Conservation (phyloP, 2,797 vertebrate genomes). For the Pipistrellus pipistrellus region DNA sequence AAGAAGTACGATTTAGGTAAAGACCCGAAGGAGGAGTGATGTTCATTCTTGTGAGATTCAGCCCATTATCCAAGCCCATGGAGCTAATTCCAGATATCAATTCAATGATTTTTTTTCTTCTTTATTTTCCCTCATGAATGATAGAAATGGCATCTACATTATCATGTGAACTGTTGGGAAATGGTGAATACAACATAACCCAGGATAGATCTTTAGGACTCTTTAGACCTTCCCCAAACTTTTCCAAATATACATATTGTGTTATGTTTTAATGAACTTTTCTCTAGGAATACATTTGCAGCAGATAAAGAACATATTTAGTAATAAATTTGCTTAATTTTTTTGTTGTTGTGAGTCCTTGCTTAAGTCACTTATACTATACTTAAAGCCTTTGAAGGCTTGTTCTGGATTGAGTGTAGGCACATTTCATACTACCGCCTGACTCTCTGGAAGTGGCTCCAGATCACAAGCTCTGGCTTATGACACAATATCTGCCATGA, state of each 20-base stretch:
- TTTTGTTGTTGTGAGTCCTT: background rate
- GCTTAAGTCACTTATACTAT: background rate
- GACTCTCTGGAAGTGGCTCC: background rate
- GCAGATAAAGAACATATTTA: background rate
- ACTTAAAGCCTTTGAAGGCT: background rate
- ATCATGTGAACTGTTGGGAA: background rate
- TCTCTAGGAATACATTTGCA: slow-evolving; percentile 20
- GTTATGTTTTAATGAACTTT: background rate
- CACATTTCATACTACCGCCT: background rate
- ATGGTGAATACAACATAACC: background rate
- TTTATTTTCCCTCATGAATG: background rate
- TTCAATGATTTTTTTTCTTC: background rate
- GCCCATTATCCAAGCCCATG: background rate
- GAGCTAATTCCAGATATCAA: background rate
- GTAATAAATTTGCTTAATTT: background rate
- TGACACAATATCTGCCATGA: background rate
- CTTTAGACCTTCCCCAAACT: background rate
- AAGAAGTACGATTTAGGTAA: background rate
- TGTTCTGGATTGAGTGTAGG: background rate
- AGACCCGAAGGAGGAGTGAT: background rate
- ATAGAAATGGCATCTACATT: background rate
- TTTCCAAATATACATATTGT: background rate
- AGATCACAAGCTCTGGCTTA: background rate
- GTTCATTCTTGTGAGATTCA: background rate
- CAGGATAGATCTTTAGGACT: background rate